Evolutionary conservation across 2,113 vertebrate genomes (phyloP), one percentile per base, ranked within the genome.

Genomic region (Potamarius usumacintae): DNA sequence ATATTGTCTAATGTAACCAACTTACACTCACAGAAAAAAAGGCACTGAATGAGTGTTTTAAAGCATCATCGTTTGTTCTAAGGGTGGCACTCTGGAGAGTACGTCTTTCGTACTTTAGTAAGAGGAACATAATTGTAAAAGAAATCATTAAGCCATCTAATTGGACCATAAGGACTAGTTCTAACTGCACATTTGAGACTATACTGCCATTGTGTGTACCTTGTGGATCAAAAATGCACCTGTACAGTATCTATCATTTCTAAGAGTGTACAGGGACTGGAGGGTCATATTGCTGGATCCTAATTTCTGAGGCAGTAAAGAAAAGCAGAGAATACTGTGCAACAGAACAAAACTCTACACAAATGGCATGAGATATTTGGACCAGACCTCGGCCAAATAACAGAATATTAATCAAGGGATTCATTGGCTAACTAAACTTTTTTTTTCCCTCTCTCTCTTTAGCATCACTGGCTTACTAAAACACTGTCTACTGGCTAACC

Each of bases 71-170:
- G 1, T 65, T 65, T 83, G 81, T 60, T 82, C 62, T 34, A 48
- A 81, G 22, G 12, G 20, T 18, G 11, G 22, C 48, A 67, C 62
- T 48, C 22, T 27, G 4, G 62, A 83, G 82, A 67, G 7, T 53
- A 67, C 7, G 4, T 67, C 20, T 67, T 65, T 53, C 67, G 62
- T 83, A n/a, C 48, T 83, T 52, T 83, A 52, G 62, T 83, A 52
- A 83, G 8, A 53, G 82, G 11, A 67, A 53, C 6, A 67, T 83
- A 67, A 83, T 83, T 67, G 60, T 42, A 82, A 50, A 82, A 82
- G 81, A n/a, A 25, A n/a, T 82, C 30, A 82, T 82, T 82, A 82
- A 82, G 34, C 17, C 78, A 15, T 6, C n/a, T 65, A 9, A 82
- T 65, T 65, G 81, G 57, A n/a, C 58, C 34, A 0, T 25, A 48